Evolutionary conservation across 2,797 vertebrate genomes (phyloP), one percentile per base, ranked within the genome.

Genomic region (Intellagama lesueurii): DNA sequence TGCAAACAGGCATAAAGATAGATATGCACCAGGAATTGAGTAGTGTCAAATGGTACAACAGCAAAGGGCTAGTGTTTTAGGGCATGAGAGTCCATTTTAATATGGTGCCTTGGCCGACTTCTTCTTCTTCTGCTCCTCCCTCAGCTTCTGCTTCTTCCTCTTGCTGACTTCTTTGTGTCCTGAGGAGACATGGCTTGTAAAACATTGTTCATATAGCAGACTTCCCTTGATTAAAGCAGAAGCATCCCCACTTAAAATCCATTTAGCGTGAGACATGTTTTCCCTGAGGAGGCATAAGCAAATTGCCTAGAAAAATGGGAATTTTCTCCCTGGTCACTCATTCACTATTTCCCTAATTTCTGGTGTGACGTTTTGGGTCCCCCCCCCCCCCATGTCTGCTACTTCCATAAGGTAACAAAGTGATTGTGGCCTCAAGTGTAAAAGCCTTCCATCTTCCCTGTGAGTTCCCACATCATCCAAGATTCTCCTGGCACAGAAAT

Each of bases 71-170:
- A 52, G 92, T 93, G 87, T 91, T 92, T 72, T 87, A 89, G 86
- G 92, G 93, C 80, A 80, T 94, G 91, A 89, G 91, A 95, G 93
- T 96, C 95, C 96, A 68, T 92, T 95, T 94, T 98, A 98, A 91
- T 97, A 98, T 92, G 95, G 97, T 92, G 96, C 95, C 92, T 98
- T 98, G 95, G 98, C 94, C 84, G 98, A 81, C 95, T 98, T 97
- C 96, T 98, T 99, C 98, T 98, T 99, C 98, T 98, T 99, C 95
- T 97, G 96, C 56, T 99, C 98, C 83, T 99, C 99, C 92, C 97
- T 98, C 91, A 97, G 96, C 97, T 98, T 98, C 94, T 97, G 97
- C 95, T 99, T 99, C 98, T 98, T 99, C 97, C 98, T 98, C 96
- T 98, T 99, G 95, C 95, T 96, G 93, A 95, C 96, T 96, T 99